These are phyloP conservation scores for Carposina sasakii DNA, from an alignment of 1,140 invertebrate genomes.

Conservation along the genomic window DNA sequence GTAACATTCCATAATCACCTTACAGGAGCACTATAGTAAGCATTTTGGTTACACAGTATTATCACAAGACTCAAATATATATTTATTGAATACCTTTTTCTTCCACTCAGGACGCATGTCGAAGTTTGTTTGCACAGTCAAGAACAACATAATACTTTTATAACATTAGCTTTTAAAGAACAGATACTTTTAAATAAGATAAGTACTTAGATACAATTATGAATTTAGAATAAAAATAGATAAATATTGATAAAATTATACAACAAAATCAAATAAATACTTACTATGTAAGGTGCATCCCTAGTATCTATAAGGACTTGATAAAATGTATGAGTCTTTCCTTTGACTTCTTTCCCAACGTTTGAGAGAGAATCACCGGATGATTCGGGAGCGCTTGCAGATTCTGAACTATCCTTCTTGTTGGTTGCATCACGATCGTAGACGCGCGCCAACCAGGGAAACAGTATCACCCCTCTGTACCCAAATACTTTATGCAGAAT, in stretches of 20 bases:
- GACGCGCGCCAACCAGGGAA: constrained; percentile 95
- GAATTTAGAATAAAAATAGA: neutral
- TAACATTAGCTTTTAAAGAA: constrained; percentile 10
- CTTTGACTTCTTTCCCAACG: constrained; percentile 91
- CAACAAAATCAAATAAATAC: constrained; percentile 44
- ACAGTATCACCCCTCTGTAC: constrained; percentile 95
- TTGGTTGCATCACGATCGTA: constrained; percentile 91
- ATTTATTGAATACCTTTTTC: constrained; percentile 52
- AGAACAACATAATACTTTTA: constrained; percentile 40
- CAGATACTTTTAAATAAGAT: neutral
- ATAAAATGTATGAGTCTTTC: constrained; percentile 94
- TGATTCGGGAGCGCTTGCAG: constrained; percentile 36
- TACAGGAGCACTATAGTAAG: too few relatives aligned
- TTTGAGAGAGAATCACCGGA: constrained; percentile 62
- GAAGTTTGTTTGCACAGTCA: constrained; percentile 62
- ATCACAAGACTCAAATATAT: constrained; percentile 11
- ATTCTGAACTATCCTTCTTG: constrained; percentile 49
- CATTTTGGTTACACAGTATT: too few relatives aligned
- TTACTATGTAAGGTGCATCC: constrained; percentile 96
- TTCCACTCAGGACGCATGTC: constrained; percentile 70
- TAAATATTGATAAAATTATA: too few relatives aligned
- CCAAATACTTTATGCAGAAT: constrained; percentile 97
- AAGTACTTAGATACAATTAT: constrained; percentile 1
- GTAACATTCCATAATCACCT: too few relatives aligned
- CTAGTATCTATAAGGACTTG: constrained; percentile 97